Percentiles rank a stretch among this genome's conserved stretches.
Conservation (phyloP, 2,113 vertebrate species). For the Laticauda colubrina region DNA sequence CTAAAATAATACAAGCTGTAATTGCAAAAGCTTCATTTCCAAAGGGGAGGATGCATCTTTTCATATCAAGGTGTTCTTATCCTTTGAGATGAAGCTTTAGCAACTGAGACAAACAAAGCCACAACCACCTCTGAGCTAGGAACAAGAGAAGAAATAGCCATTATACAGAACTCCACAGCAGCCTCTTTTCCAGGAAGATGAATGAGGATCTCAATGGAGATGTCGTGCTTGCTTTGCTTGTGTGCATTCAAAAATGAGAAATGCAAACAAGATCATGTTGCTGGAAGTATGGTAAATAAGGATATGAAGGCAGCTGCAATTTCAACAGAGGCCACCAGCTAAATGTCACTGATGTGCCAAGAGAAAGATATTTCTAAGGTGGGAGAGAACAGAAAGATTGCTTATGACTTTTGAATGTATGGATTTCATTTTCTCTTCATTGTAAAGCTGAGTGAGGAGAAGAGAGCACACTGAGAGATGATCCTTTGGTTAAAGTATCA, state of each 20-base stretch:
- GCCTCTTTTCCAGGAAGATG: constrained; percentile 40
- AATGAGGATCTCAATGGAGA: constrained; percentile 38
- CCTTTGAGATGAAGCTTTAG: constrained; percentile 46
- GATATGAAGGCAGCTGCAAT: constrained; percentile 41
- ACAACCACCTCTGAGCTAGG: constrained; percentile 44
- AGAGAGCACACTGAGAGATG: neutral
- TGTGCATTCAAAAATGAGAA: constrained; percentile 56
- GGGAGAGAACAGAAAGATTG: neutral
- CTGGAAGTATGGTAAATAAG: constrained; percentile 43
- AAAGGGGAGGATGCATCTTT: constrained; percentile 39
- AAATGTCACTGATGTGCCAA: constrained; percentile 37
- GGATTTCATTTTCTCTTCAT: neutral
- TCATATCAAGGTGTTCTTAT: constrained; percentile 18
- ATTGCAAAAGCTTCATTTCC: constrained; percentile 39
- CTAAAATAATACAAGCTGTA: neutral
- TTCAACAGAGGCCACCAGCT: constrained; percentile 38
- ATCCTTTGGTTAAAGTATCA: neutral
- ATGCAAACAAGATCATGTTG: constrained; percentile 48
- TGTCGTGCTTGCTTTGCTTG: constrained; percentile 43
- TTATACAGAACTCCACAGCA: constrained; percentile 41
- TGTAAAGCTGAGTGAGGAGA: neutral
- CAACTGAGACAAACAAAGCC: constrained; percentile 41
- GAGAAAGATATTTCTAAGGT: constrained; percentile 35
- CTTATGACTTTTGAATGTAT: neutral
- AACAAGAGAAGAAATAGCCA: constrained; percentile 38